Evolutionary conservation across 2,797 vertebrate species (phyloP).

Genomic region (Martes flavigula): DNA sequence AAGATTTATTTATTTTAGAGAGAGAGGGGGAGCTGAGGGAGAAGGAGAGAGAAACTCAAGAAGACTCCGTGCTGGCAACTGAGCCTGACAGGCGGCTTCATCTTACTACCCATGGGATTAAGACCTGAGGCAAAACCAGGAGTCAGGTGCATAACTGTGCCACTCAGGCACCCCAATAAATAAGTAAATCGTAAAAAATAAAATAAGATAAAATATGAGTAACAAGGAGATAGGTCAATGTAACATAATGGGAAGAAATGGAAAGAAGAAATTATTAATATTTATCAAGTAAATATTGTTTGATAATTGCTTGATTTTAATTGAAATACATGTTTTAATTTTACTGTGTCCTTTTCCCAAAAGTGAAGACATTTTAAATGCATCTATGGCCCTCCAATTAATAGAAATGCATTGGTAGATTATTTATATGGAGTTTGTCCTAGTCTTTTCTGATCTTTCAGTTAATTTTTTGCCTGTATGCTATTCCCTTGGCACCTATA

Average conservation of each 20-base stretch:
- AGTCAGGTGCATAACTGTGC: neutral
- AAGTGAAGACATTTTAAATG: neutral
- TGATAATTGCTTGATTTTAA: neutral
- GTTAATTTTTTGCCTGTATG: neutral
- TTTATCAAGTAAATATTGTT: neutral
- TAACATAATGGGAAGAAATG: neutral
- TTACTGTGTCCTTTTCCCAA: neutral
- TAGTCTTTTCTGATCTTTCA: neutral
- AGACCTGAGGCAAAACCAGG: neutral
- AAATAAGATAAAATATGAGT: neutral
- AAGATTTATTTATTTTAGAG: neutral
- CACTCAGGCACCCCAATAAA: neutral
- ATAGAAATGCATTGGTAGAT: neutral
- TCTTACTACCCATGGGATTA: neutral
- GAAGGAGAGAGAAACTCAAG: neutral
- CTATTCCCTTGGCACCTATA: neutral
- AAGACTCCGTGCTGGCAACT: neutral
- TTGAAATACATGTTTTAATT: constrained; percentile 5
- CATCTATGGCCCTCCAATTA: neutral
- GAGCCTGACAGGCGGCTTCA: neutral
- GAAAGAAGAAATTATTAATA: neutral
- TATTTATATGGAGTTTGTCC: neutral
- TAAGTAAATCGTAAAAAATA: neutral
- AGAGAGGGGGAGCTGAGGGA: neutral
- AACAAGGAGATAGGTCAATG: neutral